Percentiles rank a stretch among this genome's conserved stretches.
phyloP scores from a whole-genome alignment of 2,113 vertebrate species.

The Camelus dromedarius region DNA sequence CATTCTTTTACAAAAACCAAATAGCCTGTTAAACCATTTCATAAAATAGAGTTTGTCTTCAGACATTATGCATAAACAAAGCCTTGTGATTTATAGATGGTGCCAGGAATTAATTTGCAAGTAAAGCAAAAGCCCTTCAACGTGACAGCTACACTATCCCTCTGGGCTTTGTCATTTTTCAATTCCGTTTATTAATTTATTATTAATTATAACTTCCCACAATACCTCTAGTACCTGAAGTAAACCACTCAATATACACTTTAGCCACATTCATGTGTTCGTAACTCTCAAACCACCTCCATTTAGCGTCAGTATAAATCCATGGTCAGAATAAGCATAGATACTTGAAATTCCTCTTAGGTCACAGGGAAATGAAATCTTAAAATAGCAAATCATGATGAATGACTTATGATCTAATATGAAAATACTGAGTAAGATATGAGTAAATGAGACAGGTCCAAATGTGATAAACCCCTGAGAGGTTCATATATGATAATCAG shows the following conservation, averaged over 20 bases:
- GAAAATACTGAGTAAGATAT: not conserved
- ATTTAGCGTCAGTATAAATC: not conserved
- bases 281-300: not conserved
- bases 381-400: not conserved
- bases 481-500: not conserved
- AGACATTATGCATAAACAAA: not conserved
- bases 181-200: not conserved
- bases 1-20: not conserved
- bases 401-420: not conserved
- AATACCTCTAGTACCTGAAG: not conserved
- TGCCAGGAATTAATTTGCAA: not conserved
- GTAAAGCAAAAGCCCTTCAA: not conserved
- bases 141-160: not conserved
- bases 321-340: not conserved
- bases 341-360: constrained; percentile 21
- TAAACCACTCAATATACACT: not conserved
- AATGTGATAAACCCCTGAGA: not conserved
- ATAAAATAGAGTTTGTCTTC: not conserved
- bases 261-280: not conserved
- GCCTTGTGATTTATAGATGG: not conserved
- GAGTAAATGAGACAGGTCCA: not conserved
- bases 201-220: not conserved
- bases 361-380: constrained; percentile 25
- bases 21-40: not conserved
- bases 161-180: not conserved